Evolutionary conservation across 2,797 vertebrate species (phyloP).

Genomic region (Oreochromis mossambicus): DNA sequence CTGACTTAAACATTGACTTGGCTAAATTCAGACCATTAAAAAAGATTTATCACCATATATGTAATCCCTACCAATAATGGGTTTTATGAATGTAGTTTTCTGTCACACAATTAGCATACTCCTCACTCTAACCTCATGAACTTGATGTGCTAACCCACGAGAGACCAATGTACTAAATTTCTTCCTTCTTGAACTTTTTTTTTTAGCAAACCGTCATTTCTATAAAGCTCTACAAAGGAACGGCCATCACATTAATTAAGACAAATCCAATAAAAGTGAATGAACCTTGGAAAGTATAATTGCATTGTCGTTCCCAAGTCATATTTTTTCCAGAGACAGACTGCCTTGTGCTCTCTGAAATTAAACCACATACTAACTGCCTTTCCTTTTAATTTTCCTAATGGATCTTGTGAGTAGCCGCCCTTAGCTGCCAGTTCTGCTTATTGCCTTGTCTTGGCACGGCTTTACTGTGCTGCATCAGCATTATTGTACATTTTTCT

Average conservation of each 20-base stretch:
- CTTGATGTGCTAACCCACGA: slow-evolving; percentile 11
- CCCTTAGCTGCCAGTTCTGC: slow-evolving; percentile 57
- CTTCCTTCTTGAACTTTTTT: neutral
- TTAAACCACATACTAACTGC: slow-evolving; percentile 53
- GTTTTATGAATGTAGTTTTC: neutral
- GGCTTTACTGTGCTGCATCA: slow-evolving; percentile 59
- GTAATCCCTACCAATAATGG: neutral
- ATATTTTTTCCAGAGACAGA: slow-evolving; percentile 45
- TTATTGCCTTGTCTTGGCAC: slow-evolving; percentile 58
- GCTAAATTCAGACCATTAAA: neutral
- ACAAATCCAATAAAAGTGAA: slow-evolving; percentile 52
- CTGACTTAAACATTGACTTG: neutral
- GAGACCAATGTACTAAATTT: slow-evolving; percentile 26
- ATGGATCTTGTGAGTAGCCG: slow-evolving; percentile 65
- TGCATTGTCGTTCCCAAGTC: slow-evolving; percentile 61
- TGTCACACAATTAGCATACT: neutral
- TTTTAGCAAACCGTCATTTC: slow-evolving; percentile 5
- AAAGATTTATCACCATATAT: neutral
- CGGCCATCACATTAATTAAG: slow-evolving; percentile 45
- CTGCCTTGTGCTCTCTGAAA: slow-evolving; percentile 57
- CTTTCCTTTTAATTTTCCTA: slow-evolving; percentile 76
- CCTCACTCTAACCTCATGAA: slow-evolving; percentile 12
- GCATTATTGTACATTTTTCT: slow-evolving; percentile 61
- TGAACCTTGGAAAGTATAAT: slow-evolving; percentile 52
- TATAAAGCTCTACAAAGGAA: slow-evolving; percentile 25